Conservation (phyloP, 1,140 invertebrate genomes). For the Drosophila cardini region DNA sequence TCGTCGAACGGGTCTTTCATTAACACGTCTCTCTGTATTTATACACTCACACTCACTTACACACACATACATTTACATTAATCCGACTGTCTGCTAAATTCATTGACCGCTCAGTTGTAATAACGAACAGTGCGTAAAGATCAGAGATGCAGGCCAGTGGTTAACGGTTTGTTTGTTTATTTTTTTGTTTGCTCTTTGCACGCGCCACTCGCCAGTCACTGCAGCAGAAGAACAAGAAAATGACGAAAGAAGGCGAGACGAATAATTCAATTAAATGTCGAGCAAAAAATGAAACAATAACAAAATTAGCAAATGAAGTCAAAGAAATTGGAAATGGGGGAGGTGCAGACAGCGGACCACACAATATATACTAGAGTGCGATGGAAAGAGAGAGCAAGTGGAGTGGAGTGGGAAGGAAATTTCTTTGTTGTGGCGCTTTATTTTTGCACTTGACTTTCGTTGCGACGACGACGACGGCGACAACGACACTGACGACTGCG, state of each 20-base stretch:
- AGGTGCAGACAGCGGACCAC: constrained; percentile 50
- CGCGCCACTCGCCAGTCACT: neutral
- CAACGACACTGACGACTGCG: constrained; percentile 53
- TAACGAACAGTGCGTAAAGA: constrained; percentile 40
- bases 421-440: constrained; percentile 66
- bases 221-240: constrained; percentile 30
- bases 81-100: constrained; percentile 37
- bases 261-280: constrained; percentile 80
- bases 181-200: constrained; percentile 40
- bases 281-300: constrained; percentile 39
- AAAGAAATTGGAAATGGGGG: constrained; percentile 37
- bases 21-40: neutral
- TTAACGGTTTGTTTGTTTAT: constrained; percentile 65
- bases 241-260: constrained; percentile 38
- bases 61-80: neutral
- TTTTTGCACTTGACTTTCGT: constrained; percentile 74
- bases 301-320: constrained; percentile 67
- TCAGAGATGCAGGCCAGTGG: constrained; percentile 40
- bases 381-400: constrained; percentile 15
- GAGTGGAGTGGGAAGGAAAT: constrained; percentile 28
- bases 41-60: neutral
- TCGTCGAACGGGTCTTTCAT: constrained; percentile 52
- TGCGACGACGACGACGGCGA: constrained; percentile 47
- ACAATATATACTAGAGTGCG: constrained; percentile 22
- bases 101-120: constrained; percentile 64